phyloP scores from a whole-genome alignment of 2,888 invertebrate species.

The Pristionchus maxplancki region DNA sequence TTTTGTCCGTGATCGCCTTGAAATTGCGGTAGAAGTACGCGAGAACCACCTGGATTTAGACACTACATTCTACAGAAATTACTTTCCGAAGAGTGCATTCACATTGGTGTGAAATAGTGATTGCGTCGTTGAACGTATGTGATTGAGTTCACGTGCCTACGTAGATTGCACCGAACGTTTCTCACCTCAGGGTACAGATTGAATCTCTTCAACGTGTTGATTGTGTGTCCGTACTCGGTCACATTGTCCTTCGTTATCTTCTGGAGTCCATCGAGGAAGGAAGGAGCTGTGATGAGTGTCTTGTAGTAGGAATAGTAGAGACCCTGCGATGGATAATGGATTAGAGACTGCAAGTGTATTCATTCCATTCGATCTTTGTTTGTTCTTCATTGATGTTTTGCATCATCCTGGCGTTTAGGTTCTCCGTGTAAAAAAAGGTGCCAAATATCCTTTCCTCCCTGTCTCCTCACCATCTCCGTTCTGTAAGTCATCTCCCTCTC shows the following conservation, averaged over 20 bases:
- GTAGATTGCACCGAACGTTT: not conserved
- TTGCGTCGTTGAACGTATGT: too few species aligned
- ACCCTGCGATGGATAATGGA: conserved; percentile 80
- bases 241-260: conserved; percentile 84
- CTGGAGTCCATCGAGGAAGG: conserved; percentile 83
- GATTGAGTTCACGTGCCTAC: too few species aligned
- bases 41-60: conserved; percentile 79
- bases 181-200: conserved; percentile 89
- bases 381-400: too few species aligned
- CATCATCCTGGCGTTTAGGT: too few species aligned
- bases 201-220: conserved; percentile 89
- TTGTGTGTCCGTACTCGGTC: conserved; percentile 88
- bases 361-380: not conserved
- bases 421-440: too few species aligned
- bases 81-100: not conserved
- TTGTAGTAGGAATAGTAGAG: conserved; percentile 93
- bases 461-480: conserved; percentile 87
- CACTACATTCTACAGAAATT: not conserved
- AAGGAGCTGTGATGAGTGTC: conserved; percentile 84
- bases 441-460: too few species aligned
- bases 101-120: not conserved
- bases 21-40: conserved; percentile 81
- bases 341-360: not conserved
- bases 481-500: conserved; percentile 90
- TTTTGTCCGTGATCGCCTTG: conserved; percentile 78